Percentiles rank a stretch among this genome's conserved stretches.
Conservation (phyloP, 2,113 vertebrate genomes). For the Pongo pygmaeus region DNA sequence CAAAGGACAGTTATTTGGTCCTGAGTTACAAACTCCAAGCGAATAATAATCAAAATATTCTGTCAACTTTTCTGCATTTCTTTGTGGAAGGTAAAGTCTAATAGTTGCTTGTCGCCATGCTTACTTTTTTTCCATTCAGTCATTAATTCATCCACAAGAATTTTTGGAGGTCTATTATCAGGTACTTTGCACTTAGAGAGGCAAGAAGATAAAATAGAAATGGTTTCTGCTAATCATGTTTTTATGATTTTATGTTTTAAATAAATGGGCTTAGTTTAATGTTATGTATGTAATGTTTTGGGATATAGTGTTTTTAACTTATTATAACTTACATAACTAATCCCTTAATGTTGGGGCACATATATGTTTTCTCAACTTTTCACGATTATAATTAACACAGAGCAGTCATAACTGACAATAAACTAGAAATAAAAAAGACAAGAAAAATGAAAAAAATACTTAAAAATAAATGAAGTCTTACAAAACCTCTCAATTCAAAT, state of each 20-base stretch:
- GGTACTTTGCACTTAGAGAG: background rate
- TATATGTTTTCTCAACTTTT: background rate
- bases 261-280: background rate
- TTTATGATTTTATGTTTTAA: slow-evolving; percentile 2
- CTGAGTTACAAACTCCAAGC: background rate
- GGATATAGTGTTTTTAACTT: background rate
- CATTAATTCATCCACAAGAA: background rate
- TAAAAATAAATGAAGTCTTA: background rate
- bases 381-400: background rate
- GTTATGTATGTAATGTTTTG: background rate
- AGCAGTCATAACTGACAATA: background rate
- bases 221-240: background rate
- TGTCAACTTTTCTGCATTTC: background rate
- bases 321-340: background rate
- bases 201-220: background rate
- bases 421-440: slow-evolving; percentile 67
- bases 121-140: background rate
- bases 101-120: background rate
- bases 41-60: background rate
- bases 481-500: background rate
- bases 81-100: background rate
- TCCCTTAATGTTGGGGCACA: background rate
- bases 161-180: background rate
- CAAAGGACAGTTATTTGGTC: background rate
- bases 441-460: background rate